phyloP scores from a whole-genome alignment of 1,140 invertebrate genomes.

The Reticulitermes speratus region DNA sequence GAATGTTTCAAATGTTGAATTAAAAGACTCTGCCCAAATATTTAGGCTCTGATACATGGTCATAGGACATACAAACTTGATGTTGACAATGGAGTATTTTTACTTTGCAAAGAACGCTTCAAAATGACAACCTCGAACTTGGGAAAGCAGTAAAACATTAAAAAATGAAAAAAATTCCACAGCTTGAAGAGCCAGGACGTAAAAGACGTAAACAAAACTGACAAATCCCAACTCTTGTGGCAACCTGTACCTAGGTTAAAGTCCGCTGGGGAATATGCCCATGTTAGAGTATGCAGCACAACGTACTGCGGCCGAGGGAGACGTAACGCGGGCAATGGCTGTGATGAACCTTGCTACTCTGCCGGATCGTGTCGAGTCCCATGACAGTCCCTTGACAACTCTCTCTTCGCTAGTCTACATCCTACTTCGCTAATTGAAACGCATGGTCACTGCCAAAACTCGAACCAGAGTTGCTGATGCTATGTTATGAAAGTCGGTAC shows the following conservation, averaged over 20 bases:
- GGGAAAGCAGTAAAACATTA: too few species aligned
- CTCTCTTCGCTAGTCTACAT: background rate
- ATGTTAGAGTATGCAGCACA: background rate
- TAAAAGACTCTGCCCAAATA: too few species aligned
- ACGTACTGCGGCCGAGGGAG: slow-evolving; percentile 5
- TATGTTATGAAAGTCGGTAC: background rate
- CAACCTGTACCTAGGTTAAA: background rate
- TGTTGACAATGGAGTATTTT: too few species aligned
- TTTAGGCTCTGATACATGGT: too few species aligned
- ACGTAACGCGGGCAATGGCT: background rate
- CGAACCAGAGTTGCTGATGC: background rate
- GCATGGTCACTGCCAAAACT: background rate
- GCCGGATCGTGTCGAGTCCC: background rate
- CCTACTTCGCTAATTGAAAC: background rate
- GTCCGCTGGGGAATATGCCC: background rate
- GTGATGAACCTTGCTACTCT: background rate
- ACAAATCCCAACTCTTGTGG: background rate
- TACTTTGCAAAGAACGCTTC: too few species aligned
- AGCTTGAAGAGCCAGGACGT: too few species aligned
- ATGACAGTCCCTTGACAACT: background rate
- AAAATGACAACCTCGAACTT: too few species aligned
- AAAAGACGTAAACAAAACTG: too few species aligned
- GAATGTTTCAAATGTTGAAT: too few species aligned
- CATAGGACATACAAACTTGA: too few species aligned
- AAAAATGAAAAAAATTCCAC: too few species aligned